Evolutionary conservation across 2,797 vertebrate species (phyloP).

Genomic region (Erithacus rubecula): DNA sequence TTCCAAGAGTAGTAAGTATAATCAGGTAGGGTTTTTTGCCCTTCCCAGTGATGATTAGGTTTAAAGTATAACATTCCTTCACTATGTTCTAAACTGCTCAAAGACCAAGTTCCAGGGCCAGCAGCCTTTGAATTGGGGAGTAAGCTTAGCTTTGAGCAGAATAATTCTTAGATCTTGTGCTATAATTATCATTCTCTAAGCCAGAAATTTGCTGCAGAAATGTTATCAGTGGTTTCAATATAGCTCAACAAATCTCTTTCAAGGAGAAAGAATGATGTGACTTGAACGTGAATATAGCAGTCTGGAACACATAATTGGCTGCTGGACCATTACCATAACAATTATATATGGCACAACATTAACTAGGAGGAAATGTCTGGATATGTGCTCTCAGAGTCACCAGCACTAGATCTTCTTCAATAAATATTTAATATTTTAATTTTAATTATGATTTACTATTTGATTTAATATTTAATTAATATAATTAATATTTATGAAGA

Average conservation of each 20-base stretch:
- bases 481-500: constrained; percentile 33
- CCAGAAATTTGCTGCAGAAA: neutral
- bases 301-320: neutral
- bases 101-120: neutral
- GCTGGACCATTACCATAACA: neutral
- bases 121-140: neutral
- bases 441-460: constrained; percentile 22
- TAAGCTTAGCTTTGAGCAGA: neutral
- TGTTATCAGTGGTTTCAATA: neutral
- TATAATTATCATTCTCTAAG: neutral
- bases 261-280: neutral
- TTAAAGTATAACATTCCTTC: neutral
- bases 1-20: neutral
- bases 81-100: neutral
- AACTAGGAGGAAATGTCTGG: constrained; percentile 3
- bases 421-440: constrained; percentile 51
- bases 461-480: constrained; percentile 33
- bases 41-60: neutral
- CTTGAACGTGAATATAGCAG: neutral
- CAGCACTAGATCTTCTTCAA: neutral
- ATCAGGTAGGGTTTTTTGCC: neutral
- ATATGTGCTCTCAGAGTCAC: neutral
- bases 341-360: constrained; percentile 11
- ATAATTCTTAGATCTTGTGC: neutral
- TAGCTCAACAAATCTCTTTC: neutral